Evolutionary conservation across 2,888 invertebrate species (phyloP).

Genomic region (Nowickia ferox): DNA sequence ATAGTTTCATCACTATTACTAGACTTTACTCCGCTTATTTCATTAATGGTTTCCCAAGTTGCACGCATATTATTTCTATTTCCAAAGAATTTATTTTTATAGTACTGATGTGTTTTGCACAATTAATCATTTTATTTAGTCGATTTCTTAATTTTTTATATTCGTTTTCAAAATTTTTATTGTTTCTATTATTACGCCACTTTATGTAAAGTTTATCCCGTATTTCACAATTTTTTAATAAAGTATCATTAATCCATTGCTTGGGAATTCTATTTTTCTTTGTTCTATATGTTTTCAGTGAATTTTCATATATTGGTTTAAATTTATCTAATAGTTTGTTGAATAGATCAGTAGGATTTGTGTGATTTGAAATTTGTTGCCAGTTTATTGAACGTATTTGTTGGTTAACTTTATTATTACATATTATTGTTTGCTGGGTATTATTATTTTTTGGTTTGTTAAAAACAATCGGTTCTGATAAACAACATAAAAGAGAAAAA

Average conservation of each 20-base stretch:
- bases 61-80: constrained; percentile 13
- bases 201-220: constrained; percentile 32
- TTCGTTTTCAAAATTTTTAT: not conserved
- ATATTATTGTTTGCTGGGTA: not conserved
- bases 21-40: constrained; percentile 1
- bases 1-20: not conserved
- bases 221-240: not conserved
- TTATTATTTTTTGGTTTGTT: not conserved
- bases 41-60: constrained; percentile 29
- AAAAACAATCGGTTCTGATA: not conserved
- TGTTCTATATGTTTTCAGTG: not conserved
- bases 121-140: constrained; percentile 10
- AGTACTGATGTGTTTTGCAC: constrained; percentile 8
- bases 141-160: constrained; percentile 17
- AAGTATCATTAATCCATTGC: not conserved
- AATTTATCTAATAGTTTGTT: not conserved
- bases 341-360: not conserved
- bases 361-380: not conserved
- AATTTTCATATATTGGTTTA: not conserved
- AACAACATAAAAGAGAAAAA: not conserved
- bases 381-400: not conserved
- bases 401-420: not conserved
- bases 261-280: not conserved
- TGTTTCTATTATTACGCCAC: not conserved
- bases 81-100: constrained; percentile 3